phyloP scores from a whole-genome alignment of 1,140 invertebrate genomes.

The Dolichoris vasculosae region DNA sequence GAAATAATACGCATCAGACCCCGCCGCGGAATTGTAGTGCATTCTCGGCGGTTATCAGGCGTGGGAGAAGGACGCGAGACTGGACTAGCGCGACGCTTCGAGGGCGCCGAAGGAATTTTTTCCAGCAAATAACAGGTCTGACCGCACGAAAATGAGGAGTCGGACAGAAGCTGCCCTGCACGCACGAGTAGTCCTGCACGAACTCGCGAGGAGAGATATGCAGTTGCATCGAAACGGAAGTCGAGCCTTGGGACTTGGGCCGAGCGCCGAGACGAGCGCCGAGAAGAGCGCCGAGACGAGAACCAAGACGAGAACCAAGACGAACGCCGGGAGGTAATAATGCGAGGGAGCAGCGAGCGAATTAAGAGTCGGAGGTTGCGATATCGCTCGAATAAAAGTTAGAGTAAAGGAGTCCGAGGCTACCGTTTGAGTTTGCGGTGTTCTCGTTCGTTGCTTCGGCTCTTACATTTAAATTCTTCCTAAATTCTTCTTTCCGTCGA shows the following conservation, averaged over 20 bases:
- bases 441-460: background rate
- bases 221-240: background rate
- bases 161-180: background rate
- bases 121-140: slow-evolving; percentile 40
- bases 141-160: slow-evolving; percentile 22
- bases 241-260: background rate
- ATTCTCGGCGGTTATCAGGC: background rate
- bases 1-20: slow-evolving; percentile 17
- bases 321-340: background rate
- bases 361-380: background rate
- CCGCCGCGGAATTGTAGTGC: background rate
- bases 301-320: background rate
- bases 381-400: background rate
- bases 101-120: slow-evolving; percentile 1
- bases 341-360: background rate
- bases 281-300: background rate
- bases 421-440: background rate
- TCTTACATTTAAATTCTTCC: too few relatives aligned
- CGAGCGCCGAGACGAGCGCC: background rate
- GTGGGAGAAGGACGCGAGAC: slow-evolving; percentile 36
- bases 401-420: too few relatives aligned
- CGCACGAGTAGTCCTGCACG: background rate
- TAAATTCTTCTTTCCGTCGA: too few relatives aligned
- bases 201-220: background rate
- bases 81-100: background rate